Base-by-base conservation (phyloP, 2,113 vertebrate species). In the Pyrgilauda ruficollis region DNA sequence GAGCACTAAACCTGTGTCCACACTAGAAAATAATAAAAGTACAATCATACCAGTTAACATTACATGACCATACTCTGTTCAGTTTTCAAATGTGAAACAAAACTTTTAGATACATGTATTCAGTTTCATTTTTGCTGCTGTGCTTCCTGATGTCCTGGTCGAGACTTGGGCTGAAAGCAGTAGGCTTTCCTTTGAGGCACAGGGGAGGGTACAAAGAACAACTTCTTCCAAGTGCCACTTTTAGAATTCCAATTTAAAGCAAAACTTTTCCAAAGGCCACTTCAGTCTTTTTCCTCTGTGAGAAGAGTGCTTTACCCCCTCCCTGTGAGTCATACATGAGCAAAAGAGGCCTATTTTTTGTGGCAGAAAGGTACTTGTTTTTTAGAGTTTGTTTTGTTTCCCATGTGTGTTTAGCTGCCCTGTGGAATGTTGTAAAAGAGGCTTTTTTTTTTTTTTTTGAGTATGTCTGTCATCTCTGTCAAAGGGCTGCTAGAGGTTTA, bases 401-500 rank as follows among this genome's bases (percentile, higher is more conserved):
- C 77, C 30, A 4, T 30, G 39, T 77, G 22, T 43, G 5, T 85
- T 87, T 89, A 75, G 89, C 58, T 47, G 70, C 31, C 1, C 4
- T 6, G 28, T 66, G 63, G 37, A 89, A 78, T 85, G 49, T n/a
- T 0, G 11, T 83, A 43, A 62, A 91, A 80, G 49, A 41, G 43
- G 27, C 18, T 81, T 95, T 92, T 89, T 58, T 86, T 70, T 58
- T 82, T 95, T 90, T 87, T 86, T 86, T 69, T 56, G 28, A 47
- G 63, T 46, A 27, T 44, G 30, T 61, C 64, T 74, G 50, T 90
- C 31, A 13, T 55, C 28, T 93, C 67, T 63, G 31, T 86, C 79
- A 75, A 92, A 94, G 44, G 49, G 31, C 39, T 86, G 76, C 67
- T 66, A 75, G 76, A 81, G 44, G 55, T 70, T 82, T 87, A 84